Evolutionary conservation across 2,113 vertebrate species (phyloP), one percentile per base, ranked within the genome.

Genomic region (Mesitornis unicolor): DNA sequence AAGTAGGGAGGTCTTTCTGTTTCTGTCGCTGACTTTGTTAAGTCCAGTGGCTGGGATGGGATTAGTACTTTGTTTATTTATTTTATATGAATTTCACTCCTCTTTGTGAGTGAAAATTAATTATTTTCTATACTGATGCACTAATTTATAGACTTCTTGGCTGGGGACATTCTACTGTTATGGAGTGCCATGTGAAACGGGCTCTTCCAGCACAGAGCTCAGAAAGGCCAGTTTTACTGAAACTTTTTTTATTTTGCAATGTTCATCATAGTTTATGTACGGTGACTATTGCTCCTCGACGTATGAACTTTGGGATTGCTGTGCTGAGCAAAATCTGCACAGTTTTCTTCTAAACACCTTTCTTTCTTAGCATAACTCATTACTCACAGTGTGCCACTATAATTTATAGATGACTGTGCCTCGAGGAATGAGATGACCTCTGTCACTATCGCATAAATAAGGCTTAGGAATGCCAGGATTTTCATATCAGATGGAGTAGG

Each of bases 351-450:
- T 95, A 90, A 95, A 92, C 68, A 89, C 90, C 79, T 63, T 93
- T 28, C 50, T 91, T 96, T 95, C 69, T 96, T 90, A 97, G 86
- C 79, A 94, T 92, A 97, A 96, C 77, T 96, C 95, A 97, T 97
- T 96, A 97, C 78, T 89, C 40, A 91, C 67, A 56, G 68, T 87
- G 76, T 90, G 69, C 81, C 36, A 26, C 89, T 96, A 42, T 96
- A 96, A 98, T 98, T 98, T 97, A 97, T 93, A 96, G 90, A 96
- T 97, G 92, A 61, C 54, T 92, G n/a, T 84, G 83, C 75, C 89
- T 97, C 50, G 11, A 93, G 93, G 86, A 96, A 89, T 78, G 47
- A 91, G 96, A 91, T 98, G 93, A 97, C 97, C 95, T 98, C 93
- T 98, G 91, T 86, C 95, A 92, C 85, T 96, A 79, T 53, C 38